Evolutionary conservation across 37 sponge, comb jelly and placozoan species (phyloP).

Genomic region (Ephydatia muelleri): DNA sequence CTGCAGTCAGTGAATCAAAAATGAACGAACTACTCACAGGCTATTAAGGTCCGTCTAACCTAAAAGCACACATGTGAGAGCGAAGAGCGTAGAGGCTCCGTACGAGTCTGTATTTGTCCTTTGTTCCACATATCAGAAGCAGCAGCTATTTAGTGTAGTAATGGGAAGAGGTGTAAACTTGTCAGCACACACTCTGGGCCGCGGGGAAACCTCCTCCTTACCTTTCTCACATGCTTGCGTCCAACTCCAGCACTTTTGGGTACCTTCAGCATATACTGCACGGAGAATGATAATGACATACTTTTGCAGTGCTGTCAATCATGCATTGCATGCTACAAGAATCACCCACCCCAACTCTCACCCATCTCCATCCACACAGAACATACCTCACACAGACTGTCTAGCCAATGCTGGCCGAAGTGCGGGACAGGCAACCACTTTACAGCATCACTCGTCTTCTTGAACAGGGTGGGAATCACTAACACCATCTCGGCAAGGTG

Average conservation of each 20-base stretch:
- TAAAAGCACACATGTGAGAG: conserved; percentile 41
- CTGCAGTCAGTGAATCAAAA: background rate
- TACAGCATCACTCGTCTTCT: conserved; percentile 65
- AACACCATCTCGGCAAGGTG: conserved; percentile 77
- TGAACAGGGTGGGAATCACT: conserved; percentile 70
- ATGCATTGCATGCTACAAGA: conserved; percentile 10
- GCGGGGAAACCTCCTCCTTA: background rate
- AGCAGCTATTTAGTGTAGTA: conserved; percentile 68
- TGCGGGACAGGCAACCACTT: conserved; percentile 16
- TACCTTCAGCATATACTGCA: conserved; percentile 55
- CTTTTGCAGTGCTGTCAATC: background rate
- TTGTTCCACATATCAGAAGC: conserved; percentile 83
- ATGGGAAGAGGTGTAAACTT: too few relatives aligned
- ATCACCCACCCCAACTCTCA: too few relatives aligned
- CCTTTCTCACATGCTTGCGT: conserved; percentile 64
- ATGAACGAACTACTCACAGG: background rate
- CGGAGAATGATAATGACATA: background rate
- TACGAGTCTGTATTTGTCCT: conserved; percentile 77
- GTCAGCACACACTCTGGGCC: too few relatives aligned
- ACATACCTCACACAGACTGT: conserved; percentile 76
- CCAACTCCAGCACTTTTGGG: conserved; percentile 49
- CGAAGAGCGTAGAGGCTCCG: conserved; percentile 71
- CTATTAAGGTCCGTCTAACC: background rate
- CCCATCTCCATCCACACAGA: background rate
- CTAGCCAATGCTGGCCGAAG: conserved; percentile 65